phyloP scores from a whole-genome alignment of 2,888 invertebrate species.

The Brenthis daphne region DNA sequence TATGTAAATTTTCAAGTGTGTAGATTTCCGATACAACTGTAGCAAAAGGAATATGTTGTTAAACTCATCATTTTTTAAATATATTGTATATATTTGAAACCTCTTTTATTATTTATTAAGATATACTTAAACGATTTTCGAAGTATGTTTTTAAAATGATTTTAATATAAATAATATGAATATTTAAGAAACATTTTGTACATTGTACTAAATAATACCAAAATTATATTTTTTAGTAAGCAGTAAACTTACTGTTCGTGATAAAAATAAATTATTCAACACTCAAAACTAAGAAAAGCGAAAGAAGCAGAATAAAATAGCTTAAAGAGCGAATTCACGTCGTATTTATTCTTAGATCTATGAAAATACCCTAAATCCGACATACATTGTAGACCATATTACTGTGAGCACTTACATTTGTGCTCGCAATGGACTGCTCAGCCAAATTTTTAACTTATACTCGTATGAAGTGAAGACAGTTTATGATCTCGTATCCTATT shows the following conservation, averaged over 20 bases:
- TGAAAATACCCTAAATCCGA: conserved; percentile 65
- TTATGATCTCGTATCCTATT: conserved; percentile 67
- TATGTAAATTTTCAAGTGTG: too few relatives aligned
- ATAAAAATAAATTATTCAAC: conserved; percentile 27
- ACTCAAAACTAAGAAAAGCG: conserved; percentile 24
- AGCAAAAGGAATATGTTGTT: too few relatives aligned
- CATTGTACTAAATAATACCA: too few relatives aligned
- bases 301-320: conserved; percentile 29
- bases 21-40: too few relatives aligned
- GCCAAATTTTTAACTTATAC: conserved; percentile 78
- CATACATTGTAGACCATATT: conserved; percentile 66
- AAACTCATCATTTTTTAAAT: background rate
- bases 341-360: conserved; percentile 57
- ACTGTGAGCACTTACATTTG: conserved; percentile 63
- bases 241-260: conserved; percentile 9
- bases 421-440: conserved; percentile 57
- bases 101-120: too few relatives aligned
- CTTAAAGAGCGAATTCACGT: conserved; percentile 50
- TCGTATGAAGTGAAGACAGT: conserved; percentile 68
- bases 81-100: background rate
- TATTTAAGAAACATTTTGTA: too few relatives aligned
- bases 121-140: too few relatives aligned
- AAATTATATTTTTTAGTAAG: conserved; percentile 7
- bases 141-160: too few relatives aligned
- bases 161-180: too few relatives aligned